Base-by-base conservation (phyloP, 2,888 invertebrate genomes). In the Cataglyphis cursor region DNA sequence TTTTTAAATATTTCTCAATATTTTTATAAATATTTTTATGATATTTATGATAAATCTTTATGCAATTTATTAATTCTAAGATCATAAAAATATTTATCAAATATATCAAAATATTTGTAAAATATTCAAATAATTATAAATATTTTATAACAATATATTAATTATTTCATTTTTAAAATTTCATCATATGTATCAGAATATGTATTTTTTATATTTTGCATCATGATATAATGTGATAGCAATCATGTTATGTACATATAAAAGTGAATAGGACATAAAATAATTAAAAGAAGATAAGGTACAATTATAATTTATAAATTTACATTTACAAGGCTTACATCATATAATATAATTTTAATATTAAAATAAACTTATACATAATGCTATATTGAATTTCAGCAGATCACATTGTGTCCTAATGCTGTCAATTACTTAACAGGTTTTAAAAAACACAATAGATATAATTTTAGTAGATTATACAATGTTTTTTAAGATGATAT, bases 261-360 rank as follows among this genome's bases (percentile, higher is more conserved):
- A n/a, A 68, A 3, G 24, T 28, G 57, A 41, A 44, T 15, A 31
- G 78, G 78, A 78, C 31, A 31, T 21, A 84, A 48, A 48, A 82
- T 76, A 81, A 89, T 12, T 82, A 61, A 70, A 85, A 89, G 92
- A 91, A 90, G 92, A 70, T 66, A 93, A 94, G 93, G 81, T 94
- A 94, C 92, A 93, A 92, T 93, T 93, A 93, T 93, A 93, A 94
- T 94, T 94, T 94, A 94, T 94, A 93, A 94, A 94, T 94, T 93
- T 94, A 94, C 93, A 94, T 94, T 93, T 93, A 93, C 94, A 94
- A 93, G 93, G 90, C 93, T 94, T 93, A 94, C 87, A 91, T 65
- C 54, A 88, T 91, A 90, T 93, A 86, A 88, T 91, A 90, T 91
- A 90, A 90, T 88, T 93, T 92, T 93, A 93, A 93, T 94, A 93